Evolutionary conservation across 2,113 vertebrate genomes (phyloP).

Genomic region (Strix uralensis): DNA sequence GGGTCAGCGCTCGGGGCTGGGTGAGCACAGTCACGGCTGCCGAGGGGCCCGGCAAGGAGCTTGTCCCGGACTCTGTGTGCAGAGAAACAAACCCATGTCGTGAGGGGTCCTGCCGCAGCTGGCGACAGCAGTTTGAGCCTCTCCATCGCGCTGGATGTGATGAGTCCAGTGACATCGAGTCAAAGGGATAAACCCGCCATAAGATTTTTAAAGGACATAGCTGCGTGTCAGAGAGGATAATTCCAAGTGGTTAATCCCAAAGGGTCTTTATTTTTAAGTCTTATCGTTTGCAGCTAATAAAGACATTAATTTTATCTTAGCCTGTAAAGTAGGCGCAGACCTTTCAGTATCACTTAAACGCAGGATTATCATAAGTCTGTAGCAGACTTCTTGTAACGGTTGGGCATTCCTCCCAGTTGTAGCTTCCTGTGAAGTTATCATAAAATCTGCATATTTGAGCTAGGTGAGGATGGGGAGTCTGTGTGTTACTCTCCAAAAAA

Average conservation of each 20-base stretch:
- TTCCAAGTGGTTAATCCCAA: neutral
- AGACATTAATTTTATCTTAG: neutral
- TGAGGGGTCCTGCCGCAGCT: neutral
- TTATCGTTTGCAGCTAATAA: neutral
- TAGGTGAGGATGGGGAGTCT: too few species aligned
- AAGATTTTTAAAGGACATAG: fast-evolving
- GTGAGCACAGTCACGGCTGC: neutral
- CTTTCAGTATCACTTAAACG: neutral
- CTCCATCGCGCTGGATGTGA: fast-evolving
- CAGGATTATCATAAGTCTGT: neutral
- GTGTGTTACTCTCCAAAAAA: neutral
- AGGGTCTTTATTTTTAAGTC: neutral
- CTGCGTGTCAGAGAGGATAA: fast-evolving
- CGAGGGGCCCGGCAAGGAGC: neutral
- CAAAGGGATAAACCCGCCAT: fast-evolving
- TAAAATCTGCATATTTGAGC: neutral
- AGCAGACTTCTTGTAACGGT: neutral
- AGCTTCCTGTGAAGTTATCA: neutral
- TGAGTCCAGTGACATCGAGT: neutral
- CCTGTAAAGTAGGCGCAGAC: neutral
- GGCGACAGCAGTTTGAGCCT: neutral
- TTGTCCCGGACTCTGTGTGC: neutral
- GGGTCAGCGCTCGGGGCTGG: neutral
- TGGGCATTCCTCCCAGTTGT: neutral
- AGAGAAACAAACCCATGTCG: neutral